Evolutionary conservation across 2,113 vertebrate genomes (phyloP).

Genomic region (Gymnocephalus cernua): DNA sequence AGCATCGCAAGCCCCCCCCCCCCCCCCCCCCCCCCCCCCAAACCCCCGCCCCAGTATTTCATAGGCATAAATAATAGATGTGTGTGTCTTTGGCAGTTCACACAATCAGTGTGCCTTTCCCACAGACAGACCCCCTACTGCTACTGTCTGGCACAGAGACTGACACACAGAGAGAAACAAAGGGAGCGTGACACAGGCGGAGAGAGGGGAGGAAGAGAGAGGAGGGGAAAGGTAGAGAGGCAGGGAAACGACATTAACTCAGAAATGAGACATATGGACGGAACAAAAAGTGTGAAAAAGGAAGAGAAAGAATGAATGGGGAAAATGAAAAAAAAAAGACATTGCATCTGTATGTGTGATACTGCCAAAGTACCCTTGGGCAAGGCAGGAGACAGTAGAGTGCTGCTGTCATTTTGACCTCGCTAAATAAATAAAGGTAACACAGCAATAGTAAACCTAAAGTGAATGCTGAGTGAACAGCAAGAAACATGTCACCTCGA

Average conservation of each 20-base stretch:
- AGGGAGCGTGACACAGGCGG: constrained; percentile 11
- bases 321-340: constrained; percentile 8
- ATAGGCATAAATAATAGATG: constrained; percentile 65
- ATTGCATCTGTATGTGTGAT: background rate
- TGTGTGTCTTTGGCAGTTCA: constrained; percentile 62
- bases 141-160: constrained; percentile 56
- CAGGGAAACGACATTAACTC: background rate
- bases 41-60: constrained; percentile 9
- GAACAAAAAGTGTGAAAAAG: constrained; percentile 1
- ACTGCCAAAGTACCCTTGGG: constrained; percentile 12
- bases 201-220: background rate
- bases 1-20: constrained; percentile 27
- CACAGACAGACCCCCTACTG: constrained; percentile 68
- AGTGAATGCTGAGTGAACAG: constrained; percentile 10
- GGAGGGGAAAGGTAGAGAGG: background rate
- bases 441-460: constrained; percentile 6
- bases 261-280: background rate
- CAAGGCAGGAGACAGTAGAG: background rate
- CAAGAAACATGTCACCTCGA: background rate
- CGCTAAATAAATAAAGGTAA: constrained; percentile 9
- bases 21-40: background rate
- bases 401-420: background rate
- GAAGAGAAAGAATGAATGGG: background rate
- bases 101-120: constrained; percentile 64
- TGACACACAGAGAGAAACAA: constrained; percentile 11